phyloP scores from a whole-genome alignment of 2,113 vertebrate genomes.

The Hippocampus zosterae region DNA sequence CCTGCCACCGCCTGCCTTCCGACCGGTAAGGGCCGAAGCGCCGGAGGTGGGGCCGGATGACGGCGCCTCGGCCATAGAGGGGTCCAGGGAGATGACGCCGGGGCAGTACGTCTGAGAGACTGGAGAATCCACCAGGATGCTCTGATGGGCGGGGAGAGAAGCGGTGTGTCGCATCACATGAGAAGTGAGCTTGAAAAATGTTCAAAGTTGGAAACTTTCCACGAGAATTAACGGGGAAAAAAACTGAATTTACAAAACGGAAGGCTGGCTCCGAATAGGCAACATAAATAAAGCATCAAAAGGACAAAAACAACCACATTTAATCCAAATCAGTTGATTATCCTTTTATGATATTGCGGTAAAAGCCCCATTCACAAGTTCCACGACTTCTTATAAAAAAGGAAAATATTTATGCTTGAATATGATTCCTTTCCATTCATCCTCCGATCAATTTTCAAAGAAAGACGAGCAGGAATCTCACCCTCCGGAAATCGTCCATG shows the following conservation, averaged over 20 bases:
- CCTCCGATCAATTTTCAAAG: neutral
- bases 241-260: too few species aligned
- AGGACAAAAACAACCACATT: too few species aligned
- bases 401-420: too few species aligned
- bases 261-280: too few species aligned
- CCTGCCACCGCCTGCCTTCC: conserved; percentile 55
- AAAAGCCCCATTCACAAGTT: too few species aligned
- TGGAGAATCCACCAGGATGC: conserved; percentile 69
- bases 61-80: conserved; percentile 49
- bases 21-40: conserved; percentile 52
- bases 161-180: neutral
- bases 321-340: too few species aligned
- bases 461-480: conserved; percentile 19
- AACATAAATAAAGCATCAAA: too few species aligned
- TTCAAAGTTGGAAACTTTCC: too few species aligned
- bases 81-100: conserved; percentile 63
- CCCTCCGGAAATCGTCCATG: conserved; percentile 83
- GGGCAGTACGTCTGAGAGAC: conserved; percentile 64
- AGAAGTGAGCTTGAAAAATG: neutral
- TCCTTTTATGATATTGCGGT: too few species aligned
- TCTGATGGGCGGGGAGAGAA: conserved; percentile 40
- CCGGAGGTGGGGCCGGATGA: conserved; percentile 24
- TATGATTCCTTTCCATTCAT: too few species aligned
- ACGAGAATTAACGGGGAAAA: too few species aligned
- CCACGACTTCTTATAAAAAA: too few species aligned